A percentile compares a stretch with the other conserved stretches of the same genome.
phyloP scores from a whole-genome alignment of 2,797 vertebrate species.

The Takifugu rubripes region DNA sequence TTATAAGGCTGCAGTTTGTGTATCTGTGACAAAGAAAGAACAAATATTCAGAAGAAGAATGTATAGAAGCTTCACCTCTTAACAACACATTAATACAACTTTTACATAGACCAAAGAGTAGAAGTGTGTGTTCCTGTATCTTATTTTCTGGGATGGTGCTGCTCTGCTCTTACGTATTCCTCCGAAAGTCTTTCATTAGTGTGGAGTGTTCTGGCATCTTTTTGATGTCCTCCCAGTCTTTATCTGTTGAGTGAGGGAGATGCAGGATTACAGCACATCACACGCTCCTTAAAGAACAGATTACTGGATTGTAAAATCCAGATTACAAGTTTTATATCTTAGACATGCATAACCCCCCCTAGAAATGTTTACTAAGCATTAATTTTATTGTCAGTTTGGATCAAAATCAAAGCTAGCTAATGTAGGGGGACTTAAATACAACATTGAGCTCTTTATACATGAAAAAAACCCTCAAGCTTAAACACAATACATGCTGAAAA shows the following conservation, averaged over 20 bases:
- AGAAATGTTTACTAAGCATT: background rate
- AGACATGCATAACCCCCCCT: conserved; percentile 3
- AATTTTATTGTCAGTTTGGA: background rate
- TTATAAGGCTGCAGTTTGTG: conserved; percentile 99
- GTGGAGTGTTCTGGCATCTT: conserved; percentile 99
- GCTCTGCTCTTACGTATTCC: conserved; percentile 90
- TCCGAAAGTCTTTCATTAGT: conserved; percentile 99
- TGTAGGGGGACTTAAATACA: no score
- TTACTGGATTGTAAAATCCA: conserved; percentile 26
- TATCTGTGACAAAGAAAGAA: conserved; percentile 78
- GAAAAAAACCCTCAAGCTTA: no score
- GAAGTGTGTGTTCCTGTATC: background rate
- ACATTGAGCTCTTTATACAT: no score
- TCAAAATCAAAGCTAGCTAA: no score
- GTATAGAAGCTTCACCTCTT: background rate
- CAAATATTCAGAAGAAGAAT: background rate
- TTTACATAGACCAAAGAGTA: no score
- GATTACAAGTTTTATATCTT: conserved; percentile 21
- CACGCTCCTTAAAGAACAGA: conserved; percentile 35
- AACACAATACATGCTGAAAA: no score
- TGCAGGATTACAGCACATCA: conserved; percentile 37
- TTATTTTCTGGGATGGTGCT: conserved; percentile 19
- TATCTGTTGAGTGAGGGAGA: conserved; percentile 82
- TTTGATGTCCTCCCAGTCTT: conserved; percentile 99
- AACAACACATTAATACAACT: background rate